phyloP scores from a whole-genome alignment of 2,113 vertebrate genomes.

The Chloebia gouldiae region DNA sequence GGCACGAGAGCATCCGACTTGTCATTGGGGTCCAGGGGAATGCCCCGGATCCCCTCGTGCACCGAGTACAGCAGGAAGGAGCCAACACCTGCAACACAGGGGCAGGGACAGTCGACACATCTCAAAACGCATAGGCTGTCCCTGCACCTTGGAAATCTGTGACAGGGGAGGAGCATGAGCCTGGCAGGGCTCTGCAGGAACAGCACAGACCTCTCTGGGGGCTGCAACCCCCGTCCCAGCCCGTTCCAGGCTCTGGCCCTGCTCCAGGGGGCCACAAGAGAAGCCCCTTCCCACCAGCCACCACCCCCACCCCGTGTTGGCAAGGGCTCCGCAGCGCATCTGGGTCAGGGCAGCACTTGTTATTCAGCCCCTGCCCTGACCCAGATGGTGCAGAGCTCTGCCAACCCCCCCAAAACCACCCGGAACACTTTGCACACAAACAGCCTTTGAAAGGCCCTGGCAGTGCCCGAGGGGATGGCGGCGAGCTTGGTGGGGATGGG shows the following conservation, averaged over 20 bases:
- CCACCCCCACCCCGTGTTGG: neutral
- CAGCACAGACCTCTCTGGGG: neutral
- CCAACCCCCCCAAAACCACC: slow-evolving; percentile 5
- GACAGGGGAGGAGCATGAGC: neutral
- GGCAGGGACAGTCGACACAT: fast-evolving
- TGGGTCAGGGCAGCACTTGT: slow-evolving; percentile 50
- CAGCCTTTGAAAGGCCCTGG: slow-evolving; percentile 49
- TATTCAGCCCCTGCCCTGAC: slow-evolving; percentile 54
- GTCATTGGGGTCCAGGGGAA: slow-evolving; percentile 91
- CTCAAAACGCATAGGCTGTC: neutral
- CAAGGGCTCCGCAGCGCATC: neutral
- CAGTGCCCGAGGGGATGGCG: neutral
- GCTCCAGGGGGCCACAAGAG: fast-evolving
- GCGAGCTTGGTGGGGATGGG: fast-evolving
- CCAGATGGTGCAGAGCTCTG: slow-evolving; percentile 54
- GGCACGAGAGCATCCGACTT: slow-evolving; percentile 96
- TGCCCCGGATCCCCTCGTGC: slow-evolving; percentile 94
- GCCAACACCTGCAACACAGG: slow-evolving; percentile 83
- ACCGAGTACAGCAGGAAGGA: slow-evolving; percentile 96
- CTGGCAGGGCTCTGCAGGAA: fast-evolving
- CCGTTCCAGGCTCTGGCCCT: neutral
- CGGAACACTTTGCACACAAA: slow-evolving; percentile 49
- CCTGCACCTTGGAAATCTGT: neutral
- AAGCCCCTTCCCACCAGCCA: neutral
- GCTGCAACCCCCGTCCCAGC: neutral